Percentiles rank a stretch among this genome's conserved stretches.
phyloP scores from a whole-genome alignment of 2,113 vertebrate genomes.

The Chinchilla lanigera region DNA sequence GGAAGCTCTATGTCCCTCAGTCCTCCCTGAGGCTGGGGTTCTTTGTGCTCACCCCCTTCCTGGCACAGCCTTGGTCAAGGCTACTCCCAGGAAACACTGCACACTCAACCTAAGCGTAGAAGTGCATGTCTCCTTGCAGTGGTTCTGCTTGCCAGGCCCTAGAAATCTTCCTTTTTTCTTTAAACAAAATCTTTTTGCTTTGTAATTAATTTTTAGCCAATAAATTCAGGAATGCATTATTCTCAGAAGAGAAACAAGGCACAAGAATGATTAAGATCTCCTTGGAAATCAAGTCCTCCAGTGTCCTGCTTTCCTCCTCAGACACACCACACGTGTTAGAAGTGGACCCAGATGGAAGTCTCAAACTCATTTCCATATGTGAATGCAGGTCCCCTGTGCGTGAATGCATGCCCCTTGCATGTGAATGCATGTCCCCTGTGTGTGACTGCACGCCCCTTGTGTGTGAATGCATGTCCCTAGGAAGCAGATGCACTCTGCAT shows the following conservation, averaged over 20 bases:
- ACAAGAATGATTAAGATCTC: background rate
- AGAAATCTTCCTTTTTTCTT: background rate
- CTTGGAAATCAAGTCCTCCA: background rate
- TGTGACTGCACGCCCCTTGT: background rate
- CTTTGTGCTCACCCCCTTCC: background rate
- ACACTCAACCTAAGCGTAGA: background rate
- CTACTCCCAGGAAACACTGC: background rate
- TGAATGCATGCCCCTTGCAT: background rate
- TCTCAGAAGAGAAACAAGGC: background rate
- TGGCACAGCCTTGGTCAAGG: background rate
- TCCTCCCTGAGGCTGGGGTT: background rate
- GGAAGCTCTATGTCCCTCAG: background rate
- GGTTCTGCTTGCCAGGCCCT: background rate
- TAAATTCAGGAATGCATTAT: background rate
- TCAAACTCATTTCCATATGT: background rate
- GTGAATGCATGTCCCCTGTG: background rate
- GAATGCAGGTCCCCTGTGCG: background rate
- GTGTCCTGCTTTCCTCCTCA: background rate
- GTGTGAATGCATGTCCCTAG: background rate
- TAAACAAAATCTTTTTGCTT: background rate
- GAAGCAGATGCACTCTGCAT: background rate
- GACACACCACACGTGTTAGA: background rate
- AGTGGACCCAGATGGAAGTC: background rate
- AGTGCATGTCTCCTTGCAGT: background rate
- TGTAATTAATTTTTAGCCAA: background rate